Conservation (phyloP, 1,140 invertebrate species). For the Drosophila dunni region DNA sequence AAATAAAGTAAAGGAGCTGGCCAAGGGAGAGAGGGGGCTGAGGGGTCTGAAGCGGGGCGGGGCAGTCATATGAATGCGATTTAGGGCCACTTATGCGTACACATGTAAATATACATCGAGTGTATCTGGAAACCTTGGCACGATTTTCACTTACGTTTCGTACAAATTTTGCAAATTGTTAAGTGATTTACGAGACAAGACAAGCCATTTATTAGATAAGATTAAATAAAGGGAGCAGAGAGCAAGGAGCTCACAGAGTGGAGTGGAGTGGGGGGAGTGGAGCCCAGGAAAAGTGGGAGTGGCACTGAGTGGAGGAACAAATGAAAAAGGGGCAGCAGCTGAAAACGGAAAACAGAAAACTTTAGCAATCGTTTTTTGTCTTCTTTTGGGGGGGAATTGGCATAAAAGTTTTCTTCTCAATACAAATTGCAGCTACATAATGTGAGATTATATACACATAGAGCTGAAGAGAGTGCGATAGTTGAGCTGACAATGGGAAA, state of each 20-base stretch:
- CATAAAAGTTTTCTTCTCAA: slow-evolving; percentile 64
- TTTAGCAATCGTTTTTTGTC: slow-evolving; percentile 45
- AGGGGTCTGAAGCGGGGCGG: not conserved
- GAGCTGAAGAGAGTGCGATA: not conserved
- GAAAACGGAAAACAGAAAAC: slow-evolving; percentile 16
- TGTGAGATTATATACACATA: slow-evolving; percentile 65
- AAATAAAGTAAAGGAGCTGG: not conserved
- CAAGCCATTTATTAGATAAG: slow-evolving; percentile 84
- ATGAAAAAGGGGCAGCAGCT: not conserved
- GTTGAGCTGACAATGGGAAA: not conserved
- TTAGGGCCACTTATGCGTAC: slow-evolving; percentile 83
- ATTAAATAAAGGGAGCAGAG: slow-evolving; percentile 78
- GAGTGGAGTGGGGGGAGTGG: not conserved
- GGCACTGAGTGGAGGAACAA: not conserved
- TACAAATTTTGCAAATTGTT: slow-evolving; percentile 79
- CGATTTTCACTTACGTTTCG: slow-evolving; percentile 70
- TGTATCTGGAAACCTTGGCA: slow-evolving; percentile 67
- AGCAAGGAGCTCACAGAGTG: slow-evolving; percentile 36
- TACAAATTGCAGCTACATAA: slow-evolving; percentile 74
- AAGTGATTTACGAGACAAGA: slow-evolving; percentile 85
- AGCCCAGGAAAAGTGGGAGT: not conserved
- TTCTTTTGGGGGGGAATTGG: slow-evolving; percentile 30
- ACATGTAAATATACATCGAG: slow-evolving; percentile 72
- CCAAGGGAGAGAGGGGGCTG: not conserved
- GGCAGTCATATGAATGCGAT: slow-evolving; percentile 79